phyloP scores from a whole-genome alignment of 2,888 invertebrate genomes.

The Drosophila quasianomalipes region DNA sequence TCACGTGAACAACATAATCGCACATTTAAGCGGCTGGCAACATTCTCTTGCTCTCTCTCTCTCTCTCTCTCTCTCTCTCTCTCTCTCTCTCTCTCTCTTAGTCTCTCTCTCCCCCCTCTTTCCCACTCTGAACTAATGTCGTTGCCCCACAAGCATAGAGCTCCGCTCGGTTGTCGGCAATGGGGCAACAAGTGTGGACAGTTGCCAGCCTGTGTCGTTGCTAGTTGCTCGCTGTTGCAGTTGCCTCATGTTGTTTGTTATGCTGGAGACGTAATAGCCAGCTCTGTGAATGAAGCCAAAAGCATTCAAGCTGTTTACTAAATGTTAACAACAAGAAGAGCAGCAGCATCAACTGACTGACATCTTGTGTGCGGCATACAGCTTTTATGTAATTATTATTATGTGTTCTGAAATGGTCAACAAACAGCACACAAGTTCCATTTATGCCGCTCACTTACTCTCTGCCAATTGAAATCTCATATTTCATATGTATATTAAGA shows the following conservation, averaged over 20 bases:
- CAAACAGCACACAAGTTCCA: background rate
- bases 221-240: conserved; percentile 5
- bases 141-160: conserved; percentile 35
- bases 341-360: conserved; percentile 11
- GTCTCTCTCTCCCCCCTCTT: background rate
- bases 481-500: background rate
- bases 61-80: background rate
- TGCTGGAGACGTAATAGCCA: conserved; percentile 36
- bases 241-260: conserved; percentile 13
- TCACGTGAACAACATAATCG: conserved; percentile 67
- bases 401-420: conserved; percentile 1
- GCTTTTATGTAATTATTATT: conserved; percentile 3
- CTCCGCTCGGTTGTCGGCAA: conserved; percentile 20
- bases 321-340: conserved; percentile 35
- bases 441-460: background rate
- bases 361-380: conserved; percentile 2
- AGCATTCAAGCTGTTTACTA: conserved; percentile 37
- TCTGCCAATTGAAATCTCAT: background rate
- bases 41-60: conserved; percentile 20
- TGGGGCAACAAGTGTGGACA: conserved; percentile 66
- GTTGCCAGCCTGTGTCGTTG: conserved; percentile 19
- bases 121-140: conserved; percentile 14
- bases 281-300: conserved; percentile 43
- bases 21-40: conserved; percentile 64
- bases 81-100: background rate